Percentiles rank a stretch among this genome's conserved stretches.
These are phyloP conservation scores for Sula dactylatra DNA, from an alignment of 2,113 vertebrate genomes.

Conservation along the genomic window DNA sequence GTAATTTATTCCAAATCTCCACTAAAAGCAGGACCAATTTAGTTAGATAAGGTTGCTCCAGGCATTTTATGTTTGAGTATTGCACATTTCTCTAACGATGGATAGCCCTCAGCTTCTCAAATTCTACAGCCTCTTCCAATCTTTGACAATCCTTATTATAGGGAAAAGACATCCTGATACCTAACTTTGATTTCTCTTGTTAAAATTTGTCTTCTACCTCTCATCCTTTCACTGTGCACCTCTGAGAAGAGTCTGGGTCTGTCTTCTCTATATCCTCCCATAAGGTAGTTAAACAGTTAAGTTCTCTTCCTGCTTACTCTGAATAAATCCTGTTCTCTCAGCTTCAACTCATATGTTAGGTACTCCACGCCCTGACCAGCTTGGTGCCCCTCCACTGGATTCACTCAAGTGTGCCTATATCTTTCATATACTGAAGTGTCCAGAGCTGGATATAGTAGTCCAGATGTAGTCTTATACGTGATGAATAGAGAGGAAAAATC, in stretches of 20 bases:
- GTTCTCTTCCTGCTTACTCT: neutral
- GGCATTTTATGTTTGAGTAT: neutral
- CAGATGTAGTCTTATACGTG: neutral
- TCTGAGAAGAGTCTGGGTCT: neutral
- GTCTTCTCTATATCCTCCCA: neutral
- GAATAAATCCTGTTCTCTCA: neutral
- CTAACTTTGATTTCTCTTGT: neutral
- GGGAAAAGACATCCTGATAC: neutral
- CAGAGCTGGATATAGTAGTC: neutral
- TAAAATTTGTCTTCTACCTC: neutral
- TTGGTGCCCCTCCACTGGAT: neutral
- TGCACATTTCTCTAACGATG: neutral
- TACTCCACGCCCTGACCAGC: neutral
- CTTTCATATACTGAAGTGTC: neutral
- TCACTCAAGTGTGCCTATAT: neutral
- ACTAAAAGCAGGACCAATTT: neutral
- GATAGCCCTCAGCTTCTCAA: neutral
- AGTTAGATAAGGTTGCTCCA: neutral
- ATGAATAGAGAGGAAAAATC: neutral
- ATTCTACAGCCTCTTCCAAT: neutral
- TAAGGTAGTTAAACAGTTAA: neutral
- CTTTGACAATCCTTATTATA: neutral
- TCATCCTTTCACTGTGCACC: neutral
- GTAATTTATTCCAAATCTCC: neutral
- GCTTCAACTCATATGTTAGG: rapidly evolving